phyloP scores from a whole-genome alignment of 2,888 invertebrate species.

The Tipula vernalis region DNA sequence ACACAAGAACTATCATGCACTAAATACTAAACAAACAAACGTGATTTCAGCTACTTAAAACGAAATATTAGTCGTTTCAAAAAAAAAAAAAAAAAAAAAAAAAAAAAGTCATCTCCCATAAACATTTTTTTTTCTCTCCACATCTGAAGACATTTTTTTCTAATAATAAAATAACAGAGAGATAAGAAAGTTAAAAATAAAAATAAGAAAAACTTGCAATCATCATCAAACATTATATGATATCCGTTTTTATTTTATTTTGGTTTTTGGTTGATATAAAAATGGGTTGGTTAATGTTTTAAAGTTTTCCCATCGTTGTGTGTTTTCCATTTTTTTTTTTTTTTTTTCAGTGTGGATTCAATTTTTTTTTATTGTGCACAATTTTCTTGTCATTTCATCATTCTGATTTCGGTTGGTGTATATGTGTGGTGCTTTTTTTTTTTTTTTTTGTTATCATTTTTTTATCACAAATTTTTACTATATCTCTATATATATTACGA shows the following conservation, averaged over 20 bases:
- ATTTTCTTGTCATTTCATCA: neutral
- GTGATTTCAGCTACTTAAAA: neutral
- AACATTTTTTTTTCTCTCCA: neutral
- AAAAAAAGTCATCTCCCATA: neutral
- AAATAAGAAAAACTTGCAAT: neutral
- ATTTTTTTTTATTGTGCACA: neutral
- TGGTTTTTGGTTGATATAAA: neutral
- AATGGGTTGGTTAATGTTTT: constrained; percentile 4
- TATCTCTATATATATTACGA: neutral
- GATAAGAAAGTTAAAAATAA: constrained; percentile 1
- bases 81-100: neutral
- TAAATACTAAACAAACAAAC: neutral
- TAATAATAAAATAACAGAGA: neutral
- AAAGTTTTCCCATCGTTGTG: neutral
- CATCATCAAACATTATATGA: constrained; percentile 4
- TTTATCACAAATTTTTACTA: constrained; percentile 5
- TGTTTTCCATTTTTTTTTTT: neutral
- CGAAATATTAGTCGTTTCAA: neutral
- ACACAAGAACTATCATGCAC: neutral
- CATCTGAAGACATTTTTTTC: constrained; percentile 4
- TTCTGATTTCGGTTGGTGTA: neutral
- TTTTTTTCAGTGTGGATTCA: neutral
- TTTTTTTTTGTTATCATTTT: neutral
- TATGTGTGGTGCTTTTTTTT: constrained; percentile 5
- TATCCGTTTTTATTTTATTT: neutral